phyloP scores from a whole-genome alignment of 2,113 vertebrate genomes.

The Lanius collurio region DNA sequence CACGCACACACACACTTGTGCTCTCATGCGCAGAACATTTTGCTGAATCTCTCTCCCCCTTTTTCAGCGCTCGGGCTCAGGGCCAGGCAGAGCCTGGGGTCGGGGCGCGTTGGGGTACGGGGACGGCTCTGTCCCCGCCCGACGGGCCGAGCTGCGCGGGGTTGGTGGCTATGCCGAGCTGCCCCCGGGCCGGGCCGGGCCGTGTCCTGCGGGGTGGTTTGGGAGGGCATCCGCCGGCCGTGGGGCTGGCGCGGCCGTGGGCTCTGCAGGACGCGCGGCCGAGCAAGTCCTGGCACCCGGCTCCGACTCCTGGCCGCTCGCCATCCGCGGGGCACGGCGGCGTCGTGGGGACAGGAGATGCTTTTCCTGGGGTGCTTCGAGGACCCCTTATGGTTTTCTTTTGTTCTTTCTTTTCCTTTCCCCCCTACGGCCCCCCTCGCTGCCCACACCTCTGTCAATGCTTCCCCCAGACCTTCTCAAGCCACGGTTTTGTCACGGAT shows the following conservation, averaged over 20 bases:
- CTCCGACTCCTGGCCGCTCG: neutral
- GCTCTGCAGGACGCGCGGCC: neutral
- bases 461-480: neutral
- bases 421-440: fast-evolving
- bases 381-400: fast-evolving
- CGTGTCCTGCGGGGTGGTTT: neutral
- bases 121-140: fast-evolving
- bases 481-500: neutral
- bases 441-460: too few species aligned
- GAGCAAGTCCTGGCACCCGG: neutral
- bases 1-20: too few species aligned
- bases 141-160: neutral
- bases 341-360: neutral
- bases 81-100: too few species aligned
- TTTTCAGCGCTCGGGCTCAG: neutral
- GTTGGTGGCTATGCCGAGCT: neutral
- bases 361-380: neutral
- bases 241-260: neutral
- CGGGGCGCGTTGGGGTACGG: fast-evolving
- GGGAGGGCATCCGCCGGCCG: too few species aligned
- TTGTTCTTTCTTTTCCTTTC: fast-evolving
- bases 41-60: neutral
- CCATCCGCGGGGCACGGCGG: neutral
- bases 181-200: too few species aligned
- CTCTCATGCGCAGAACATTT: neutral